phyloP scores from a whole-genome alignment of 2,888 invertebrate genomes.

The Chelonus formosanus region DNA sequence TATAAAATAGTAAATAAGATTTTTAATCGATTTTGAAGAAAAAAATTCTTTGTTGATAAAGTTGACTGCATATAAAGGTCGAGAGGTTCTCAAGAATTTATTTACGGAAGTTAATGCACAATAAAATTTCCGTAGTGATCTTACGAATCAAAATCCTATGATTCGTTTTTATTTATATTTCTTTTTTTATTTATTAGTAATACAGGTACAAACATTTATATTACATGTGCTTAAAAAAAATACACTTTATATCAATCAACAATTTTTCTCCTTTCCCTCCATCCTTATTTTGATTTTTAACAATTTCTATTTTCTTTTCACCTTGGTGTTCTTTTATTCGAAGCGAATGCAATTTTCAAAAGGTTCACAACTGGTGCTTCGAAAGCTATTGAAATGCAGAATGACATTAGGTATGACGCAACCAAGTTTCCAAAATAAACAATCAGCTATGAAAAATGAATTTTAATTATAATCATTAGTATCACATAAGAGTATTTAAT shows the following conservation, averaged over 20 bases:
- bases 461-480: neutral
- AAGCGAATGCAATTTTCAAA: constrained; percentile 73
- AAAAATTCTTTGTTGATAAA: too few relatives aligned
- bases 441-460: constrained; percentile 67
- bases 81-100: too few relatives aligned
- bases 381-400: constrained; percentile 79
- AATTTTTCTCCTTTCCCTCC: neutral
- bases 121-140: too few relatives aligned
- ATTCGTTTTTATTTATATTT: too few relatives aligned
- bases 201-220: too few relatives aligned
- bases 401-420: constrained; percentile 78
- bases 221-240: neutral
- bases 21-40: too few relatives aligned
- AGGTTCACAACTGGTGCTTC: constrained; percentile 85
- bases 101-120: too few relatives aligned
- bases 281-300: neutral
- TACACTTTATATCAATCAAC: neutral
- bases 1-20: too few relatives aligned
- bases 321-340: constrained; percentile 61
- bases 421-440: constrained; percentile 82
- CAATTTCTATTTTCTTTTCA: constrained; percentile 9
- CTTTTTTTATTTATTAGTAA: too few relatives aligned
- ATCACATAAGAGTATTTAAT: too few relatives aligned
- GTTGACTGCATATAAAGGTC: too few relatives aligned
- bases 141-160: too few relatives aligned